Base-by-base conservation (phyloP, 2,797 vertebrate genomes). In the Lacerta agilis region DNA sequence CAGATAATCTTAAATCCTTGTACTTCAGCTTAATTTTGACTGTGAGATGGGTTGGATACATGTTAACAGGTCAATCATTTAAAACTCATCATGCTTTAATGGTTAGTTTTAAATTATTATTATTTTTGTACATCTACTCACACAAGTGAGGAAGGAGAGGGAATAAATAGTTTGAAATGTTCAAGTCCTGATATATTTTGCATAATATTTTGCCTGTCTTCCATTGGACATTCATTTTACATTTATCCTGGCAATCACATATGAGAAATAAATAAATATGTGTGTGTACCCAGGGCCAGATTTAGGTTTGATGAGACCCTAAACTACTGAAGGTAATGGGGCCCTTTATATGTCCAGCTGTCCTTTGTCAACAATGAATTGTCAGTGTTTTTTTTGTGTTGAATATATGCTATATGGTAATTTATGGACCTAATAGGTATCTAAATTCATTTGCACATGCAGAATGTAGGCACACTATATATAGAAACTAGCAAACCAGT, bases 131-230 rank as follows among this genome's bases (percentile, higher is more conserved):
- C 67, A 45, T 76, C 85, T 75, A 36, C 73, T 82, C 17, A 92
- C 45, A 49, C 58, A 61, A 91, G 3, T 55, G 3, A 27, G 0
- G 84, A 91, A 81, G 85, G 0, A 89, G 79, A 43, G 61, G 0
- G 88, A 87, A 87, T 79, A 0, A 90, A 94, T 90, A 69, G 1
- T 76, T 83, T 25, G 88, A 91, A 87, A 92, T 58, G 83, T 27
- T 86, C 61, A 88, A 66, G 85, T 20, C 8, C 5, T 64, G 45
- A 90, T 29, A 87, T 87, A 64, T 86, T 91, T 76, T 89, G 1
- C n/a, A 43, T 81, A 91, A 90, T 76, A 73, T 69, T 87, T 8
- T 77, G 18, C 58, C 29, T 15, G n/a, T 5, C 33, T 91, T 69
- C 81, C 45, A 10, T 41, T 29, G 43, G 45, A 17, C 88, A 76